Percentiles rank a stretch among this genome's conserved stretches.
phyloP scores from a whole-genome alignment of 1,140 invertebrate genomes.

The Danaus plexippus region DNA sequence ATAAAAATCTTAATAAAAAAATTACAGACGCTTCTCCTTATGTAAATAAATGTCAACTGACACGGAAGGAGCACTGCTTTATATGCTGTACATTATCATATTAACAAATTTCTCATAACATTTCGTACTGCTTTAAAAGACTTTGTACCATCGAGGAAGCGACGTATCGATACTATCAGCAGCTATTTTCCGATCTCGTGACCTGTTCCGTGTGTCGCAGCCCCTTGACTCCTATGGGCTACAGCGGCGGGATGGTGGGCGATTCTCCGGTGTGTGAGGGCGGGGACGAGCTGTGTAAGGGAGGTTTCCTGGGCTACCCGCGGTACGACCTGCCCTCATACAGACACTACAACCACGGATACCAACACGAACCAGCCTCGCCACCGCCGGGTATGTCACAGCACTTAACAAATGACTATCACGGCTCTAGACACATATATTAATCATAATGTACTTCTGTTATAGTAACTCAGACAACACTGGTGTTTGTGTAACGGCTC shows the following conservation, averaged over 20 bases:
- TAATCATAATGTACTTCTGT: too few species aligned
- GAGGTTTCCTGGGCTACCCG: slow-evolving; percentile 54
- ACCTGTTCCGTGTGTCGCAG: slow-evolving; percentile 18
- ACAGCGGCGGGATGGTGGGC: slow-evolving; percentile 46
- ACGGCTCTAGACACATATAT: too few species aligned
- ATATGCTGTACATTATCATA: slow-evolving; percentile 6
- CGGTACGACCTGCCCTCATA: slow-evolving; percentile 52
- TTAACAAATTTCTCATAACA: not conserved
- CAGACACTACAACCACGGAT: slow-evolving; percentile 48
- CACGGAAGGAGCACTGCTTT: not conserved
- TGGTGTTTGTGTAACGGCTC: too few species aligned
- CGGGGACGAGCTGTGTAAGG: slow-evolving; percentile 51
- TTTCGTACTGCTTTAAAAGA: too few species aligned
- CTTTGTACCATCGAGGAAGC: too few species aligned
- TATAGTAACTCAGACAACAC: too few species aligned
- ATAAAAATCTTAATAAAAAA: too few species aligned
- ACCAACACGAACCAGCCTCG: slow-evolving; percentile 49
- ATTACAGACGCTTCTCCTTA: too few species aligned
- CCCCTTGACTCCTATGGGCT: slow-evolving; percentile 60
- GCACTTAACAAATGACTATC: slow-evolving; percentile 1
- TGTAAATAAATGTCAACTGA: not conserved
- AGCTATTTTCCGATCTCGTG: too few species aligned
- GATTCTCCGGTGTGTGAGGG: slow-evolving; percentile 44
- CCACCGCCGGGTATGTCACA: slow-evolving; percentile 38
- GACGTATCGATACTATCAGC: too few species aligned